phyloP scores from a whole-genome alignment of 1,140 invertebrate genomes.

The Galleria mellonella region DNA sequence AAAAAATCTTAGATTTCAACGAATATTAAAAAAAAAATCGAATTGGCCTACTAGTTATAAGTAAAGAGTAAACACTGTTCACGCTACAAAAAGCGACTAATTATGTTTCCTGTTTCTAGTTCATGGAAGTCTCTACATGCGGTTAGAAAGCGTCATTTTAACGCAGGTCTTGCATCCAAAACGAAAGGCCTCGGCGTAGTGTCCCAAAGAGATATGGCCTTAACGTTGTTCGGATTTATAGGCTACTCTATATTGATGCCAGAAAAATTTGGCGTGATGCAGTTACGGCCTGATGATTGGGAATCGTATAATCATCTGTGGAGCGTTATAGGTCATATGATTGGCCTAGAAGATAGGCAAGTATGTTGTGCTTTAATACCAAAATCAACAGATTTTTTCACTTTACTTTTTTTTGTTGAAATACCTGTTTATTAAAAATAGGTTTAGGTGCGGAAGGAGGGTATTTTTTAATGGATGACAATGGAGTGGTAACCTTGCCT shows the following conservation, averaged over 20 bases:
- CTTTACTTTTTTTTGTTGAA: too few relatives aligned
- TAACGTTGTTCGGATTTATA: constrained; percentile 92
- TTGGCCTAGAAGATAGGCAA: constrained; percentile 88
- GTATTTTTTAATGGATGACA: too few relatives aligned
- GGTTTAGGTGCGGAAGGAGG: too few relatives aligned
- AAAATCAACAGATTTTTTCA: neutral
- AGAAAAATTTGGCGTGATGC: constrained; percentile 77
- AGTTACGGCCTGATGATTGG: constrained; percentile 49
- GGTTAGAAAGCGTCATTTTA: constrained; percentile 80
- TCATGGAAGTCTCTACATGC: constrained; percentile 79
- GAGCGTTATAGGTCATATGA: constrained; percentile 85
- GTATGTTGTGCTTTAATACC: constrained; percentile 8
- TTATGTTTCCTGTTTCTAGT: constrained; percentile 35
- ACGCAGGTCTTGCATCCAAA: constrained; percentile 71
- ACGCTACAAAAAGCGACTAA: neutral
- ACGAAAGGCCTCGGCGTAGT: constrained; percentile 69
- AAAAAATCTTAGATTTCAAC: too few relatives aligned
- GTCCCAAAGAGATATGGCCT: constrained; percentile 86
- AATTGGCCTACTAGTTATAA: neutral
- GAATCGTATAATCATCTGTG: constrained; percentile 90
- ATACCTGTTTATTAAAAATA: too few relatives aligned
- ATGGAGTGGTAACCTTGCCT: too few relatives aligned
- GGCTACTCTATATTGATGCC: constrained; percentile 83
- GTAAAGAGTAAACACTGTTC: neutral
- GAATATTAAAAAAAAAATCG: too few relatives aligned